Evolutionary conservation across 2,113 vertebrate genomes (phyloP), one percentile per base, ranked within the genome.

Genomic region (Anser cygnoides): DNA sequence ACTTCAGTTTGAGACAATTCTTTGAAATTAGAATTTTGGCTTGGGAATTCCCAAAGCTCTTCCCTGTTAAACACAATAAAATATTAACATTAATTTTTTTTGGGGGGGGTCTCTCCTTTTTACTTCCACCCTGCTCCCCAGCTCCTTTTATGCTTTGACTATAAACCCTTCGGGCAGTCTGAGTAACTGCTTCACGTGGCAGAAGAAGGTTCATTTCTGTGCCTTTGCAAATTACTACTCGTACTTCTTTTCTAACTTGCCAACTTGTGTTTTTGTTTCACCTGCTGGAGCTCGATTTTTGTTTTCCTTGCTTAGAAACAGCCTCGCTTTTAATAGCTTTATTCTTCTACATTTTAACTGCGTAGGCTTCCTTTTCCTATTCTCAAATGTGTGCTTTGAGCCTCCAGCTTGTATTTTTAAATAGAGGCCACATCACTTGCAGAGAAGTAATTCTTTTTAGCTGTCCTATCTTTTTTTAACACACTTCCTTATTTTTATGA

Each of bases 341-440:
- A 28, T 75, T 74, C 44, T 49, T 87, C 46, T 8, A 43, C 1
- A 1, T 37, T 80, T 87, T 78, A 59, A 39, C n/a, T 59, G 57
- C 0, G 3, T 39, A 13, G 54, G 43, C 77, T 92, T 92, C 65
- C 77, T 92, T 87, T 79, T 71, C 28, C 55, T 54, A 5, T 74
- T 90, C 55, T 77, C 57, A 63, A 83, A 66, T 1, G 2, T 58
- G 68, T 63, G 37, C 79, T 80, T 88, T 43, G n/a, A 63, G 35
- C 59, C 28, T 84, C 12, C 67, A 58, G 68, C 21, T 55, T 81
- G 78, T 78, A 29, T 95, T 94, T 94, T 90, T 90, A 81, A 89
- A 46, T 46, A 59, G 49, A 21, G n/a, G 21, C 68, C 77, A 21
- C 52, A 63, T 71, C 26, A 10, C 35, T 93, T 46, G 22, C 13